Evolutionary conservation across 92 coral and sea anemone genomes (phyloP).

Genomic region (Siderastrea siderea): DNA sequence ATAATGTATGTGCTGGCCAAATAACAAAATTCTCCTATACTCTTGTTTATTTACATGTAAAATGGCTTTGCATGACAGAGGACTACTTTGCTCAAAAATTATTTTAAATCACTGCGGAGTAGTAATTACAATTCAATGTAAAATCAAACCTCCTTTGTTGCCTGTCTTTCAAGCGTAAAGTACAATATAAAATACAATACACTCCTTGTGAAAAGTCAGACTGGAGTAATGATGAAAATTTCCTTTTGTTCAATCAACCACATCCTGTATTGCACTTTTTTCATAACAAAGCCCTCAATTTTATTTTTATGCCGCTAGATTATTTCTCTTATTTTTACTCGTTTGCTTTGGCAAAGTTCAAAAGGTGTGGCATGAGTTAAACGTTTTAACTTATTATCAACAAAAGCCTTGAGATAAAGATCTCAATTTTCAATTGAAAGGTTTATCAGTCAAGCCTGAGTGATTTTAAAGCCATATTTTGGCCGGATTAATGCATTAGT

Average conservation of each 20-base stretch:
- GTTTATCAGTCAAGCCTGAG: constrained; percentile 1
- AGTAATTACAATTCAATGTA: no score
- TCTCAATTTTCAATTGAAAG: not conserved
- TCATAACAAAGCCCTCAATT: not conserved
- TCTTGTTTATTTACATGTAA: no score
- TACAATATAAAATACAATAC: not conserved
- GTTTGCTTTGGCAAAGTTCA: not conserved
- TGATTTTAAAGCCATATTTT: not conserved
- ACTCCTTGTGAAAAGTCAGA: not conserved
- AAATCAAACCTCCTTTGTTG: no score
- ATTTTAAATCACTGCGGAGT: no score
- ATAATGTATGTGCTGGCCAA: no score
- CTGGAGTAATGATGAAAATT: not conserved
- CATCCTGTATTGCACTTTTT: not conserved
- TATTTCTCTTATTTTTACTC: not conserved
- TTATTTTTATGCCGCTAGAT: not conserved
- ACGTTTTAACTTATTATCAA: not conserved
- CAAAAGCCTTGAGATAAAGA: constrained; percentile 12
- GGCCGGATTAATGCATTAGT: not conserved
- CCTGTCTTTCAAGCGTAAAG: not conserved
- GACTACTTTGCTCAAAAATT: no score
- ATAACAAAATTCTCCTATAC: no score
- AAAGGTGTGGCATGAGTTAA: not conserved
- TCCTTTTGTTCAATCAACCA: constrained; percentile 30
- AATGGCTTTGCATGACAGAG: no score